Base-by-base conservation (phyloP, 2,113 vertebrate genomes). In the Platycercus adscitus region DNA sequence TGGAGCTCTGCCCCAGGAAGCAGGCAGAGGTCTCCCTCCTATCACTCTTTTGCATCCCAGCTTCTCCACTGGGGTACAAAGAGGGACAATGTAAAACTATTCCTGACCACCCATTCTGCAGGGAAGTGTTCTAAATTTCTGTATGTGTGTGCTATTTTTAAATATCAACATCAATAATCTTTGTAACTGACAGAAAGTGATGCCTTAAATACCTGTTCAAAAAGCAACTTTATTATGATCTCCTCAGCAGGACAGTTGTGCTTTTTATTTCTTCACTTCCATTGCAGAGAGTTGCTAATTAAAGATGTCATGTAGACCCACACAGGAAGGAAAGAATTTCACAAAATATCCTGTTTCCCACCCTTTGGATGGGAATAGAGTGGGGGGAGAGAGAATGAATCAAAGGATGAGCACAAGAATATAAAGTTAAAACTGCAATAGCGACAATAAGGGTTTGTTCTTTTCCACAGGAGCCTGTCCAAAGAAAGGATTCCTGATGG, bases 341-440 rank as follows among this genome's bases (percentile, higher is more conserved):
- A 88, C 95, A 97, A 97, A 96, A 97, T 97, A 97, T 97, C 95
- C 97, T 97, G 96, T 97, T 98, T 98, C 98, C 96, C 97, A 97
- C 63, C 97, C 94, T 37, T 94, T 4, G 7, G 94, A 95, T 96
- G 96, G 91, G 93, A 92, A 96, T 86, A 39, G 95, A 88, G 95
- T 95, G 95, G 96, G 95, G 92, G 96, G 61, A 91, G 94, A 98
- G 96, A 95, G 93, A 94, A 96, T 66, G 92, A 97, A 96, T 98
- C 98, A 98, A 97, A 98, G 97, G 92, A 94, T 78, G 94, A 95
- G 91, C 83, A 79, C 73, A 95, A 84, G 90, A 94, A 89, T 94
- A 96, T 89, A 77, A 94, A 88, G 77, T 93, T 87, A 96, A 96
- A 94, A 83, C 73, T 96, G 92, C 90, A 93, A 83, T 73, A 96